These are phyloP conservation scores for Atractosteus spatula DNA, from an alignment of 2,113 vertebrate species.

Conservation along the genomic window DNA sequence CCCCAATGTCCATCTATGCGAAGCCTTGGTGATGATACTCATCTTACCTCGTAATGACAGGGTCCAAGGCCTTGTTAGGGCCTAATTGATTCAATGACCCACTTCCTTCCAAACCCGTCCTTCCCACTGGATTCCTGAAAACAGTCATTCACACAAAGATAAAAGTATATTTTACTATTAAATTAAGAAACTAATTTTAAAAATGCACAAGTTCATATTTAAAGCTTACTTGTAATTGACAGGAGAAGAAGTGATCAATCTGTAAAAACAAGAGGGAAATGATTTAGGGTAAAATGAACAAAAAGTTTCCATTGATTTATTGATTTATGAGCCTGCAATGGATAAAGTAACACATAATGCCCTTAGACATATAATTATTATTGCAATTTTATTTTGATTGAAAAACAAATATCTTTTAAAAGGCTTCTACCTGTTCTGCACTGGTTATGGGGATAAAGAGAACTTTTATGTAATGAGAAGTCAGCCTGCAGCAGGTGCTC, in stretches of 20 bases:
- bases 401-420: too few species aligned
- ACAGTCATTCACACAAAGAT: background rate
- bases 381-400: too few species aligned
- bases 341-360: too few species aligned
- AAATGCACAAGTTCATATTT: background rate
- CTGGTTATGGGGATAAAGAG: too few species aligned
- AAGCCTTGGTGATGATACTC: too few species aligned
- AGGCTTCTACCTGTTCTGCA: too few species aligned
- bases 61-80: constrained; percentile 76
- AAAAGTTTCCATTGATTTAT: background rate
- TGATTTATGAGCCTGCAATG: too few species aligned
- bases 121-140: constrained; percentile 84
- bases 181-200: background rate
- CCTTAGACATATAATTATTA: too few species aligned
- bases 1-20: too few species aligned
- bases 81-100: constrained; percentile 78
- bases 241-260: constrained; percentile 39
- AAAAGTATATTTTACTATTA: too few species aligned
- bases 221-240: constrained; percentile 51
- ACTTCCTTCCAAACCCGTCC: constrained; percentile 79
- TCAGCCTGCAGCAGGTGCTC: too few species aligned
- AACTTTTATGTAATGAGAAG: too few species aligned
- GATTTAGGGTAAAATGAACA: background rate
- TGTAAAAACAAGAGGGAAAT: constrained; percentile 24
- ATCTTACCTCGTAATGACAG: constrained; percentile 79